Evolutionary conservation across 2,888 invertebrate genomes (phyloP).

Genomic region (Phengaris alcon): DNA sequence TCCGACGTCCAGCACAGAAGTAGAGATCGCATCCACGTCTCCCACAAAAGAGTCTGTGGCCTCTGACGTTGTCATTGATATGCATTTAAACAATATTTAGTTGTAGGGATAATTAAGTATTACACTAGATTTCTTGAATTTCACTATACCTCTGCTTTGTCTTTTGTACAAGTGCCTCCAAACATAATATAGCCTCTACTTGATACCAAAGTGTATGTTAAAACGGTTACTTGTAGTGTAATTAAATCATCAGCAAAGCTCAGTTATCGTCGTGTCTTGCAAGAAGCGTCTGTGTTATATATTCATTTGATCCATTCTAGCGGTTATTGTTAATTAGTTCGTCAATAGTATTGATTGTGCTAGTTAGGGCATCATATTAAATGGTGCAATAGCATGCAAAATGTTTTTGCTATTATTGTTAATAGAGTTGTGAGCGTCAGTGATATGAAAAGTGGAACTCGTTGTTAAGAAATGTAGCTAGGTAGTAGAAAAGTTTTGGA

Average conservation of each 20-base stretch:
- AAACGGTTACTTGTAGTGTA: too few relatives aligned
- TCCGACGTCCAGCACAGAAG: slow-evolving; percentile 70
- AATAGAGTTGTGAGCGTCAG: slow-evolving; percentile 7
- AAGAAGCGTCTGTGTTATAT: not conserved
- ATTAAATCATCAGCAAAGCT: not conserved
- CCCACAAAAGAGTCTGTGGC: slow-evolving; percentile 70
- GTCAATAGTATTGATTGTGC: not conserved
- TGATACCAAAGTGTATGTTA: too few relatives aligned
- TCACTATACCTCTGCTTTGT: not conserved
- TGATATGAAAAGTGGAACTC: not conserved
- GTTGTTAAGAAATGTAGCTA: not conserved
- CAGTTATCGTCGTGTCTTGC: not conserved
- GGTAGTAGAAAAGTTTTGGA: not conserved
- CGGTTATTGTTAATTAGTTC: slow-evolving; percentile 4
- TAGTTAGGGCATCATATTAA: not conserved
- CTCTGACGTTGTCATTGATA: slow-evolving; percentile 80
- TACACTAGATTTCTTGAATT: slow-evolving; percentile 23
- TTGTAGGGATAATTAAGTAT: slow-evolving; percentile 29
- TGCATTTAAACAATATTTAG: slow-evolving; percentile 64
- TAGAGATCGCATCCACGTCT: slow-evolving; percentile 56
- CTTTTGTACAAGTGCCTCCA: not conserved
- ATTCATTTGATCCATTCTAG: not conserved
- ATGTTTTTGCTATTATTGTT: not conserved
- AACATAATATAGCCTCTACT: too few relatives aligned
- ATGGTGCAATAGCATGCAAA: not conserved